Evolutionary conservation across 2,797 vertebrate genomes (phyloP), one percentile per base, ranked within the genome.

Genomic region (Sylvilagus floridanus): DNA sequence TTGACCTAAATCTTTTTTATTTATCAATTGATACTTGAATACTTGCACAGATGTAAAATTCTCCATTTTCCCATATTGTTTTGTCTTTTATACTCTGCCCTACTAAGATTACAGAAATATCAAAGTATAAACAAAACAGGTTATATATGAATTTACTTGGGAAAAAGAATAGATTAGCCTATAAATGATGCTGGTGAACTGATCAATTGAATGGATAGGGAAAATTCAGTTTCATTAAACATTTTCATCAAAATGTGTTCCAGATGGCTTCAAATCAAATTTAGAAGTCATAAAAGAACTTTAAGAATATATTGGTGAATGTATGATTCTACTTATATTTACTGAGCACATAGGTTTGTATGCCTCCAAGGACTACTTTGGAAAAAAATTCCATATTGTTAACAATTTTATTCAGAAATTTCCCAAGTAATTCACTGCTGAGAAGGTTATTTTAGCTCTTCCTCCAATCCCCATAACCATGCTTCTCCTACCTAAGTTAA

Each of bases 21-120:
- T 19, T 79, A 65, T 83, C n/a, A 65, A 7, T 65, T 82, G 11
- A 50, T 86, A 9, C 30, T 47, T 86, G 2, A 6, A 3, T 66
- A 1, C 76, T 60, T 68, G 22, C 90, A 86, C 35, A 96, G 72
- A 85, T 83, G 32, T 26, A 75, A 86, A 83, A 63, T 26, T 47
- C 19, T 30, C 22, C 37, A 54, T 77, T 93, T 82, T 26, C 4
- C 10, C 30, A 87, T 90, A 30, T 65, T 79, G 8, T 94, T 79
- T 88, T 83, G 11, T 81, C n/a, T 95, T 91, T 95, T 57, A 73
- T 85, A 79, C 37, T 90, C 89, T 81, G 95, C 76, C 5, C 21
- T 37, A 95, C 14, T 86, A 84, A 57, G 6, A 68, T 90, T 73
- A 62, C n/a, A 85, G 68, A 93, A 84, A 50, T 32, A 93, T n/a